Conservation (phyloP, 2,888 invertebrate genomes). For the Nymphalis c-album region DNA sequence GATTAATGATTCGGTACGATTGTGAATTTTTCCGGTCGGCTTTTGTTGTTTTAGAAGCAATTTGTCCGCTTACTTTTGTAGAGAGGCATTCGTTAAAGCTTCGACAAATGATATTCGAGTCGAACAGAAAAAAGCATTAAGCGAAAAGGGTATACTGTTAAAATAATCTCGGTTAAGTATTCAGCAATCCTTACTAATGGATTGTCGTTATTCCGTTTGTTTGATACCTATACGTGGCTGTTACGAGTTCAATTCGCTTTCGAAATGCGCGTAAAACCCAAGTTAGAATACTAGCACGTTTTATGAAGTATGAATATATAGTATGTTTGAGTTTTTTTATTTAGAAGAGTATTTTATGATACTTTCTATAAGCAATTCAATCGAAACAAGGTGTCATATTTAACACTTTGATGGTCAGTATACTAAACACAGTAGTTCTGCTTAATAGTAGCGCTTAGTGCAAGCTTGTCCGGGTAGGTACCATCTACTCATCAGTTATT, state of each 20-base stretch:
- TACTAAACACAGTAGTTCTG: no score
- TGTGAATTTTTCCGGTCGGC: slow-evolving; percentile 82
- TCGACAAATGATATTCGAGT: slow-evolving; percentile 75
- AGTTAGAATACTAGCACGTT: slow-evolving; percentile 9
- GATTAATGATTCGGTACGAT: slow-evolving; percentile 82
- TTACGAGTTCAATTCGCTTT: slow-evolving; percentile 21
- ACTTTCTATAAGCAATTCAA: no score
- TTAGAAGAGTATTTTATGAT: no score
- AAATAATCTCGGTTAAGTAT: slow-evolving; percentile 40
- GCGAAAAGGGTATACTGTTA: slow-evolving; percentile 36
- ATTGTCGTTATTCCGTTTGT: slow-evolving; percentile 35
- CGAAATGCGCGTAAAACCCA: slow-evolving; percentile 18
- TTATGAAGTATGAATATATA: slow-evolving; percentile 1
- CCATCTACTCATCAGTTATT: no score
- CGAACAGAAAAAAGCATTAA: slow-evolving; percentile 54
- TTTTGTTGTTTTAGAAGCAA: slow-evolving; percentile 82
- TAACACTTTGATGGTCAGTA: no score
- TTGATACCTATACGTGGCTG: slow-evolving; percentile 21
- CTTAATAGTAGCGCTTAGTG: no score
- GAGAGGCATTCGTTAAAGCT: slow-evolving; percentile 75
- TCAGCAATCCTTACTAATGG: slow-evolving; percentile 38
- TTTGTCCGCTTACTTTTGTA: slow-evolving; percentile 81
- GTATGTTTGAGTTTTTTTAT: no score
- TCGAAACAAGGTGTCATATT: no score
- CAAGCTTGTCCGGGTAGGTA: no score